These are phyloP conservation scores for Littorina saxatilis DNA, from an alignment of 1,140 invertebrate species.

Conservation along the genomic window DNA sequence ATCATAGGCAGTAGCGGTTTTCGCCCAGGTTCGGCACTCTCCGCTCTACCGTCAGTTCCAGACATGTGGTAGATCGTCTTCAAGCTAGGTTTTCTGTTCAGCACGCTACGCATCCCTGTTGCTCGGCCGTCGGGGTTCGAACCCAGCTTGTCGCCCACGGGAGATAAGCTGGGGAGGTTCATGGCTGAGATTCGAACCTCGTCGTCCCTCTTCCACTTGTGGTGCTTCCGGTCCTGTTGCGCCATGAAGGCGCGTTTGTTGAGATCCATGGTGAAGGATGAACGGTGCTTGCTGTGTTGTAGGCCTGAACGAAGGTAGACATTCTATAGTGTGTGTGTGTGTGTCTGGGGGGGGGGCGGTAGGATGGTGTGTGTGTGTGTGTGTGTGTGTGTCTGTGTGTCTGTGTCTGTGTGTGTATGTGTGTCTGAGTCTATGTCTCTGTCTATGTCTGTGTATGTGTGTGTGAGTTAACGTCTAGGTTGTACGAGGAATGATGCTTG, in stretches of 20 bases:
- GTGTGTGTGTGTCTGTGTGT: too few relatives aligned
- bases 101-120: not conserved
- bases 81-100: not conserved
- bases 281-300: conserved; percentile 26
- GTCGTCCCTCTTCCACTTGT: conserved; percentile 44
- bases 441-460: too few relatives aligned
- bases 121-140: not conserved
- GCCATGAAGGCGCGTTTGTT: conserved; percentile 39
- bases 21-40: not conserved
- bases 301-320: not conserved
- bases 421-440: too few relatives aligned
- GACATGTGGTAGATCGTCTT: conserved; percentile 28
- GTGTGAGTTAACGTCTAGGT: too few relatives aligned
- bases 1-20: conserved; percentile 48
- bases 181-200: conserved; percentile 36
- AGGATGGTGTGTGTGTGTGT: too few relatives aligned
- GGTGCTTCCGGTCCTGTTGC: conserved; percentile 38
- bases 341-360: too few relatives aligned
- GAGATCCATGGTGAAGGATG: conserved; percentile 27
- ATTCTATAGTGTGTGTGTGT: too few relatives aligned
- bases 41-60: conserved; percentile 6
- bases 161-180: conserved; percentile 37
- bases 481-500: too few relatives aligned
- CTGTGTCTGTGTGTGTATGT: too few relatives aligned
- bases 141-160: not conserved